Percentiles rank a stretch among this genome's conserved stretches.
These are phyloP conservation scores for Phylloscopus trochilus DNA, from an alignment of 2,113 vertebrate species.

Conservation along the genomic window DNA sequence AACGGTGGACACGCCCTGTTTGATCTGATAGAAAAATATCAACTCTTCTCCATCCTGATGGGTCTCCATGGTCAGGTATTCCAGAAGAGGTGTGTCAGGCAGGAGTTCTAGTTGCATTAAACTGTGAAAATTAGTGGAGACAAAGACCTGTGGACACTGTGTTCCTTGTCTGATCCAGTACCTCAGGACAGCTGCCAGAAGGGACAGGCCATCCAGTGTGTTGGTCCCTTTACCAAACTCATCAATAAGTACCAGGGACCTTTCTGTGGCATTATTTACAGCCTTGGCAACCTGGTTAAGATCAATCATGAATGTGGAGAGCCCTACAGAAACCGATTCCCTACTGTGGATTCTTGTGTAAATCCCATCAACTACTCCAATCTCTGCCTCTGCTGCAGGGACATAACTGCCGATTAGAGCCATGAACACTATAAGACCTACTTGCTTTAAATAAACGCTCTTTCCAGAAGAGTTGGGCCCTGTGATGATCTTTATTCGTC, in stretches of 20 bases:
- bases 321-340: constrained; percentile 92
- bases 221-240: constrained; percentile 99
- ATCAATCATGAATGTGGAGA: constrained; percentile 97
- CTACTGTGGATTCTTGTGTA: constrained; percentile 93
- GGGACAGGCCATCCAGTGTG: constrained; percentile 89
- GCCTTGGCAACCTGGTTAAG: constrained; percentile 94
- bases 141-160: constrained; percentile 84
- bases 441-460: constrained; percentile 95
- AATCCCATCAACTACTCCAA: constrained; percentile 89
- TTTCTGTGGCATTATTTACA: constrained; percentile 87
- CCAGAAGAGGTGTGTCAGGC: constrained; percentile 81
- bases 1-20: constrained; percentile 84
- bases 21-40: constrained; percentile 93
- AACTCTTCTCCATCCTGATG: constrained; percentile 89
- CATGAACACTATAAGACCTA: constrained; percentile 95
- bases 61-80: constrained; percentile 89
- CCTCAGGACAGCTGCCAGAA: constrained; percentile 87
- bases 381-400: constrained; percentile 89
- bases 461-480: constrained; percentile 97
- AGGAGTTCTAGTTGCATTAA: constrained; percentile 87
- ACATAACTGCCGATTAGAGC: constrained; percentile 93
- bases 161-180: constrained; percentile 82
- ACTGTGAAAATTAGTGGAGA: constrained; percentile 95
- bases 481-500: constrained; percentile 89
- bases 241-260: constrained; percentile 92